Evolutionary conservation across 2,113 vertebrate genomes (phyloP), one percentile per base, ranked within the genome.

Genomic region (Progne subis): DNA sequence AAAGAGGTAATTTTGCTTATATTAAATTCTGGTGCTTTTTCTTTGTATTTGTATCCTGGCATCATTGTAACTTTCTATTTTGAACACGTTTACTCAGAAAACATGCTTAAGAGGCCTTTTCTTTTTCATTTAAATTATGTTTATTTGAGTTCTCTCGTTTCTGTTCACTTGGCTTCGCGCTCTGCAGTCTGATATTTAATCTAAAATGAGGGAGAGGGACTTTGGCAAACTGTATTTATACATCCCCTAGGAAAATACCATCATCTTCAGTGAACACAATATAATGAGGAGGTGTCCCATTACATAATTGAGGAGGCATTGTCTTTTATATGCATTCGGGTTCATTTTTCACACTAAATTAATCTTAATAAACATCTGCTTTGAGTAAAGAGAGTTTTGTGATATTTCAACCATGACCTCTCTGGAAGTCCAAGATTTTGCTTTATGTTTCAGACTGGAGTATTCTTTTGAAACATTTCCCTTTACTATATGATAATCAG

Each of bases 341-440:
- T 97, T 98, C 97, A 88, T 97, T 98, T 97, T 98, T 98, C 97
- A 98, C 98, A 98, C 98, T 97, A 96, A 98, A 98, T 98, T 98
- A 96, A 98, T 98, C 97, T 97, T 98, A 97, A 97, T 98, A 97
- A 98, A 96, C 98, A 98, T 98, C 98, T 98, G 98, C 97, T 98
- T 97, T 95, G 91, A 97, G 94, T 98, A 91, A 98, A 98, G 96
- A 97, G 94, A 97, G 95, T 97, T 98, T 97, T 97, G 96, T 98
- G 98, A 98, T 98, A 96, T 98, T 98, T 98, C 98, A 97, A 97
- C 97, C 98, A 86, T 98, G 97, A 98, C 98, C 94, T 92, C 95
- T 95, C 95, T 97, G 88, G 79, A 97, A 96, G 97, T 97, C 98
- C 95, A 95, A 96, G 90, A 98, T 97, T 98, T 97, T 96, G 61